Conservation (phyloP, 2,888 invertebrate species). For the Neocrepidodera transversa region DNA sequence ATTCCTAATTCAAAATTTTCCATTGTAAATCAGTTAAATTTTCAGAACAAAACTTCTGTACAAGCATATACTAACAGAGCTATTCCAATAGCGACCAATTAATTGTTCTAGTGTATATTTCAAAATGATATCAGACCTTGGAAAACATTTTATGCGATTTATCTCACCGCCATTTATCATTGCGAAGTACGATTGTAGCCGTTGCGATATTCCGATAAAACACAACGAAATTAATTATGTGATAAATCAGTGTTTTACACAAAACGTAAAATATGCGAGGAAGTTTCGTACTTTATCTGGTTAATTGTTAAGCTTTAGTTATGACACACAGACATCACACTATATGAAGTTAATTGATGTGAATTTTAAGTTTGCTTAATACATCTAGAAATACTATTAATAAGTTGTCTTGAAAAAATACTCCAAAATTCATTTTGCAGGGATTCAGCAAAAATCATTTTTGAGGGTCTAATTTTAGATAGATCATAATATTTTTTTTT, state of each 20-base stretch:
- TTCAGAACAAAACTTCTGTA: no score
- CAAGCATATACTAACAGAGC: no score
- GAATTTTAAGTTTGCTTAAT: slow-evolving; percentile 11
- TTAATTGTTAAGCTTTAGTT: slow-evolving; percentile 15
- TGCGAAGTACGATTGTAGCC: slow-evolving; percentile 30
- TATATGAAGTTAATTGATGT: slow-evolving; percentile 15
- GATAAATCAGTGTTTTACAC: slow-evolving; percentile 39
- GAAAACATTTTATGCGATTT: slow-evolving; percentile 25
- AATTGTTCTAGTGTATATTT: slow-evolving; percentile 24
- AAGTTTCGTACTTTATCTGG: slow-evolving; percentile 15
- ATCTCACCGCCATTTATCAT: slow-evolving; percentile 29
- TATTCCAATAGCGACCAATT: slow-evolving; percentile 10
- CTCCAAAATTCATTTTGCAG: no score
- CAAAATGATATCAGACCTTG: slow-evolving; percentile 22
- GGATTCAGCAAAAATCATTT: no score
- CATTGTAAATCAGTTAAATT: no score
- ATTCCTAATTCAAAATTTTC: no score
- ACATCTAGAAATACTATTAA: no score
- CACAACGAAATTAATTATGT: slow-evolving; percentile 46
- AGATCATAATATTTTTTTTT: no score
- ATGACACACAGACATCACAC: slow-evolving; percentile 10
- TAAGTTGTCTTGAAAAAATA: no score
- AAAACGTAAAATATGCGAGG: slow-evolving; percentile 29
- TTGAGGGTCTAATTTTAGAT: no score
- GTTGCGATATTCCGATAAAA: slow-evolving; percentile 45